Base-by-base conservation (phyloP, 2,113 vertebrate species). In the Orthonyx spaldingii region DNA sequence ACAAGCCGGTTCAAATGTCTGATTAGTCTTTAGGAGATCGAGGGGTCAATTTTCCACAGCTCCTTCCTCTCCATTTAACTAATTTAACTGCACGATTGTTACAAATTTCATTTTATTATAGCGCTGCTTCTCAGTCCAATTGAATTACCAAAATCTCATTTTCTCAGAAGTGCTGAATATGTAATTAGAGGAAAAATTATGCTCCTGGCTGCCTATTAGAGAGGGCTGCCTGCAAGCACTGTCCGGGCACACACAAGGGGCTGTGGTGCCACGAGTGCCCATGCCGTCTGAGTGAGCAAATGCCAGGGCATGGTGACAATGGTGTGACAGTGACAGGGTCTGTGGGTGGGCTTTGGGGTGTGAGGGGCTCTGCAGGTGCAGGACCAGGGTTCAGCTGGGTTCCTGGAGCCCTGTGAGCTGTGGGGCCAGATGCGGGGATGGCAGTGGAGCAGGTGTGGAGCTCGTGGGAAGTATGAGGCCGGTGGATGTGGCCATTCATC, bases 101-200 rank as follows among this genome's bases (percentile, higher is more conserved):
- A 98, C 98, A 98, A 98, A 98, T 98, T 98, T 98, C 98, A 98
- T 98, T 98, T 98, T 98, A 98, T 98, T 98, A 98, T 95, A 98
- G 97, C 95, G 91, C 98, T 98, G 98, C 98, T 99, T 98, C 98
- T 98, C 98, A 97, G 98, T 98, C 98, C 97, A 98, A 98, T 98
- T 98, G 97, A 99, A 99, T 99, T 98, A 99, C 98, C 98, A 98
- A 98, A 98, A 99, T 98, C 98, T 98, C 94, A 98, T 99, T 99
- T 98, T 98, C 98, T 98, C 98, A 98, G 98, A 99, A 99, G 98
- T 98, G 98, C 98, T 98, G 98, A 98, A 98, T 97, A 98, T 97
- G 98, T 99, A 98, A 99, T 98, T 98, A 99, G 98, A 98, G 98
- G 96, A 96, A 97, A 98, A 97, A 97, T 97, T 91, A 96, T 97